Base-by-base conservation (phyloP, 2,113 vertebrate genomes). In the Burhinus oedicnemus region DNA sequence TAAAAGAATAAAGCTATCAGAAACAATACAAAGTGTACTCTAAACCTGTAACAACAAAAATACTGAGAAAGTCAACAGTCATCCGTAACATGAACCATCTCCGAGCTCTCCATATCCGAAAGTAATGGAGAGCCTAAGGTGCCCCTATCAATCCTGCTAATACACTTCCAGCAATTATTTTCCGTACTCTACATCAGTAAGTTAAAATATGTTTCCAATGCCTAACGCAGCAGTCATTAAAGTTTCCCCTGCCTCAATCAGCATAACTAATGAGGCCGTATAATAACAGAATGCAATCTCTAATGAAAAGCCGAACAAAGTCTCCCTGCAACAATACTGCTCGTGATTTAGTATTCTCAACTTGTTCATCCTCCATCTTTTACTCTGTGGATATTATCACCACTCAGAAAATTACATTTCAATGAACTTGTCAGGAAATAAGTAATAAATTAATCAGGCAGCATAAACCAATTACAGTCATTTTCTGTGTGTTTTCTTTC, bases 321-420 rank as follows among this genome's bases (percentile, higher is more conserved):
- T 71, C 71, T 86, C 77, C 47, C 95, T 80, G 65, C 80, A 89
- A 95, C 83, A 84, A 85, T 49, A 57, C 38, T 22, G 61, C 64
- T 47, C 1, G 0, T 87, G 91, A 97, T 96, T 96, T 75, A 97
- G 93, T 66, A 95, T 93, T 90, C 91, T 76, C 89, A 93, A 89
- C 87, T 82, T 93, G 93, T 93, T 79, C 93, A 93, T 95, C 94
- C 96, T 95, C 94, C 91, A 62, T 94, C 86, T 95, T 97, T 93
- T 91, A 87, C 69, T 95, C 87, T 64, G 94, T 93, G 94, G 91
- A 86, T 94, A 97, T 93, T 96, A 95, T 94, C 97, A 93, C 89
- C 89, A 91, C 94, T 97, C 95, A 96, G 94, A 97, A 97, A 97
- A 97, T 96, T 96, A 96, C 95, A 93, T 96, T 97, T 97, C 95